Conservation (phyloP, 1,140 invertebrate species). For the Epicauta chinensis region DNA sequence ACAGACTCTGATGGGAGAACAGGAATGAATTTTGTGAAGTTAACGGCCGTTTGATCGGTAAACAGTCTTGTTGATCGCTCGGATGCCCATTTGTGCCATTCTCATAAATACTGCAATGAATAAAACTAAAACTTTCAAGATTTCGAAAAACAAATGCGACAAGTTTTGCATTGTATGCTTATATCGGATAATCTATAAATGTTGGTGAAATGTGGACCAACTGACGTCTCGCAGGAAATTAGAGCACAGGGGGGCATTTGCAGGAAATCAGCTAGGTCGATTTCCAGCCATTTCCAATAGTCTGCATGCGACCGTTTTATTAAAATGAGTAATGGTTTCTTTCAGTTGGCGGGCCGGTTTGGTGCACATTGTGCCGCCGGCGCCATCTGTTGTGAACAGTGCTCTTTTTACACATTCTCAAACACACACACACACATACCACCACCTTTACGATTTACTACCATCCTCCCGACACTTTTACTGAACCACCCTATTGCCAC, state of each 20-base stretch:
- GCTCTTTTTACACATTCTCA: conserved; percentile 28
- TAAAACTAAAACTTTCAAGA: not conserved
- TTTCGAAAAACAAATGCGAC: too few species aligned
- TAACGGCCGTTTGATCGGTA: conserved; percentile 43
- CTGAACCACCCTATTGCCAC: conserved; percentile 9
- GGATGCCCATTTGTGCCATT: conserved; percentile 37
- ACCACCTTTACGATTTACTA: not conserved
- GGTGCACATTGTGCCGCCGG: conserved; percentile 30
- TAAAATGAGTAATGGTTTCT: conserved; percentile 43
- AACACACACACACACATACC: too few species aligned
- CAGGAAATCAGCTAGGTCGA: too few species aligned
- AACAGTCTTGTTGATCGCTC: conserved; percentile 25
- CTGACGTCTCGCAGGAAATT: too few species aligned
- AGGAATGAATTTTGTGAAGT: conserved; percentile 41
- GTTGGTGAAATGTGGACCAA: too few species aligned
- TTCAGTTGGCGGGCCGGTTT: conserved; percentile 22
- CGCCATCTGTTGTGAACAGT: conserved; percentile 36
- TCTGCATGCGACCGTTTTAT: conserved; percentile 38
- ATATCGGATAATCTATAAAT: not conserved
- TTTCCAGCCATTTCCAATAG: conserved; percentile 24
- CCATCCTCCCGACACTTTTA: not conserved
- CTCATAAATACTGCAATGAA: conserved; percentile 34
- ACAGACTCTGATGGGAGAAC: conserved; percentile 45
- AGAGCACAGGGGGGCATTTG: too few species aligned
- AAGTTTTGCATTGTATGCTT: not conserved